Evolutionary conservation across 2,113 vertebrate genomes (phyloP), one percentile per base, ranked within the genome.

Genomic region (Seriola aureovittata): DNA sequence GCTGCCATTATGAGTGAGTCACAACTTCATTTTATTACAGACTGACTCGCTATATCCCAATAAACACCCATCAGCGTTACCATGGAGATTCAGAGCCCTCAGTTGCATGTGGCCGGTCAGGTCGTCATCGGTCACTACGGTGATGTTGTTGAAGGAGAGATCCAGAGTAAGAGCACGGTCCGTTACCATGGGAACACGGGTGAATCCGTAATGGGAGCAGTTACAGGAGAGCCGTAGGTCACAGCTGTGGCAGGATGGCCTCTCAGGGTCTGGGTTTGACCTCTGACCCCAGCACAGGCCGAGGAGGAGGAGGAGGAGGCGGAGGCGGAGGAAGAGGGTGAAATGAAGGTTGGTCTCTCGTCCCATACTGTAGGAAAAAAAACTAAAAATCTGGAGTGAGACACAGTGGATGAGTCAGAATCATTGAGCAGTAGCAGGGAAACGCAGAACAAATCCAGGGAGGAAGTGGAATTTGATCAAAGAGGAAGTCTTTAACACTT

Each of bases 121-220:
- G 63, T 92, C 91, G 0, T 21, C 65, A 0, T 7, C 40, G 0
- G 46, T 74, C 36, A 93, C 69, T 65, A 0, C 3, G 7, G 36
- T 52, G 79, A 93, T 92, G 75, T 74, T 23, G 70, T 93, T 92
- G 25, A 72, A 88, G 46, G 91, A 87, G 1, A 93, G 89, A 9
- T 90, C 87, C 0, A 93, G 78, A 7, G 46, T 69, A 69, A 88
- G 42, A 19, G 91, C 89, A 0, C 1, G 25, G 8, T 8, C 78
- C 0, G 90, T 81, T 25, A 81, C 89, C 25, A 6, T 5, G 77
- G 92, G 91, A 76, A 93, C 79, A 0, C 2, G 0, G 8, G 19
- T 12, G 6, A 86, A 85, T 25, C 84, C 79, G 0, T 7, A 6
- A 0, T 25, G 3, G 62, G 92, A 91, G 82, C 92, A 93, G 89